phyloP scores from a whole-genome alignment of 2,888 invertebrate genomes.

The Crepidodera aurea region DNA sequence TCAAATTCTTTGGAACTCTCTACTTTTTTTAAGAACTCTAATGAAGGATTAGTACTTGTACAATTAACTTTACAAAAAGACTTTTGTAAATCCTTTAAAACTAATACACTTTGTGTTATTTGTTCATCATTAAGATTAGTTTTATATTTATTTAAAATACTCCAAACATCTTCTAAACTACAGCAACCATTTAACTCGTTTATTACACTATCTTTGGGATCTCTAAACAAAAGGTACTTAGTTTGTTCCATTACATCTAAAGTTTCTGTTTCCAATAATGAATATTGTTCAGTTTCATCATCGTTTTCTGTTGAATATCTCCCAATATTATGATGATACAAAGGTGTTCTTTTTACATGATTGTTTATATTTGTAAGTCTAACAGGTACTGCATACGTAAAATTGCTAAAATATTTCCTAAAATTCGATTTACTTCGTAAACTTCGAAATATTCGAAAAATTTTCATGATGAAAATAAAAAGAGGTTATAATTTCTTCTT shows the following conservation, averaged over 20 bases:
- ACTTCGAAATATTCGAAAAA: constrained; percentile 5
- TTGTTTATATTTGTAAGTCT: background rate
- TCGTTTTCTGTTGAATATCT: constrained; percentile 28
- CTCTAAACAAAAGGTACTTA: constrained; percentile 40
- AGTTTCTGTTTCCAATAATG: constrained; percentile 26
- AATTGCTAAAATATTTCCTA: constrained; percentile 11
- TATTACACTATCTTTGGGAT: constrained; percentile 50
- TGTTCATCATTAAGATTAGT: constrained; percentile 40
- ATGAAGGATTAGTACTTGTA: constrained; percentile 27
- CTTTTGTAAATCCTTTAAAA: constrained; percentile 58
- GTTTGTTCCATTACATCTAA: constrained; percentile 12
- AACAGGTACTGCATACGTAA: constrained; percentile 1
- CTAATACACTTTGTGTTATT: constrained; percentile 53
- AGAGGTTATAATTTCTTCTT: constrained; percentile 2
- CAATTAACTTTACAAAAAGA: constrained; percentile 52
- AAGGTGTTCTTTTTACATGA: constrained; percentile 1
- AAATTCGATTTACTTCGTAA: constrained; percentile 13
- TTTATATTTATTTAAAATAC: constrained; percentile 51
- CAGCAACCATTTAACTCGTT: constrained; percentile 52
- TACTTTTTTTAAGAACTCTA: constrained; percentile 53
- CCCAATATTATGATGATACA: constrained; percentile 17
- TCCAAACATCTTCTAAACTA: constrained; percentile 58
- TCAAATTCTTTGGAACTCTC: constrained; percentile 52
- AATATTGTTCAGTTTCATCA: constrained; percentile 28
- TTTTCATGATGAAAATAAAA: constrained; percentile 19